Percentiles rank a stretch among this genome's conserved stretches.
These are phyloP conservation scores for Drosophila punjabiensis DNA, from an alignment of 1,140 invertebrate genomes.

Conservation along the genomic window DNA sequence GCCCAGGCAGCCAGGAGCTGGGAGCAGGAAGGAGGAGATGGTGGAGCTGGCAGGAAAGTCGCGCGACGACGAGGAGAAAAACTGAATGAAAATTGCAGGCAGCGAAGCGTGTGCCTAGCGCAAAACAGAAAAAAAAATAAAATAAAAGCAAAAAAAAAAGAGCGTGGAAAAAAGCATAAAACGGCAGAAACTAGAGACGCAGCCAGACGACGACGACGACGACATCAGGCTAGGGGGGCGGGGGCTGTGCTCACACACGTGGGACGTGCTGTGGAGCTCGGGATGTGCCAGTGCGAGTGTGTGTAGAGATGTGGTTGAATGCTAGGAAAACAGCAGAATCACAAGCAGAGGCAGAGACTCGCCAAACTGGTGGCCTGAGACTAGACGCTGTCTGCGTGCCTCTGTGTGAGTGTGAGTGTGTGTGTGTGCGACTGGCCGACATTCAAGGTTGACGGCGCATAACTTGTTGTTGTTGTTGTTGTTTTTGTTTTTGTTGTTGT, in stretches of 20 bases:
- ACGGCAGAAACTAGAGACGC: constrained; percentile 52
- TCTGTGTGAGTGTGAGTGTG: constrained; percentile 13
- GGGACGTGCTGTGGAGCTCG: constrained; percentile 42
- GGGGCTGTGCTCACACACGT: constrained; percentile 40
- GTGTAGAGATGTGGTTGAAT: constrained; percentile 18
- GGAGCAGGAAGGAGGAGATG: background rate
- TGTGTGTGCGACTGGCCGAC: constrained; percentile 71
- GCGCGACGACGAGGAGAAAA: constrained; percentile 65
- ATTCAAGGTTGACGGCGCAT: constrained; percentile 76
- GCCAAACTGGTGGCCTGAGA: constrained; percentile 57
- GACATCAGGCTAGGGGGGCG: background rate
- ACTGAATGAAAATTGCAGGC: constrained; percentile 80
- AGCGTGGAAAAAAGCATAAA: constrained; percentile 33
- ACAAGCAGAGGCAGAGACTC: constrained; percentile 27
- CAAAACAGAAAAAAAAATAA: constrained; percentile 13
- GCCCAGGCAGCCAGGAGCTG: constrained; percentile 5
- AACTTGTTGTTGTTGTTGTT: constrained; percentile 61
- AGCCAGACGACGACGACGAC: constrained; percentile 38
- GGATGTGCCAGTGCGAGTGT: constrained; percentile 13
- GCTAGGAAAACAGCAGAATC: constrained; percentile 45
- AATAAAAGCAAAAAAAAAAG: constrained; percentile 21
- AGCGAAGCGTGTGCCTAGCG: constrained; percentile 71
- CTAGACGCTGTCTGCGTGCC: constrained; percentile 28
- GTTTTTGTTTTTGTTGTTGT: background rate
- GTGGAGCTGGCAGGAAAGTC: constrained; percentile 21